Evolutionary conservation across 2,888 invertebrate genomes (phyloP), one percentile per base, ranked within the genome.

Genomic region (Melipona beecheii): DNA sequence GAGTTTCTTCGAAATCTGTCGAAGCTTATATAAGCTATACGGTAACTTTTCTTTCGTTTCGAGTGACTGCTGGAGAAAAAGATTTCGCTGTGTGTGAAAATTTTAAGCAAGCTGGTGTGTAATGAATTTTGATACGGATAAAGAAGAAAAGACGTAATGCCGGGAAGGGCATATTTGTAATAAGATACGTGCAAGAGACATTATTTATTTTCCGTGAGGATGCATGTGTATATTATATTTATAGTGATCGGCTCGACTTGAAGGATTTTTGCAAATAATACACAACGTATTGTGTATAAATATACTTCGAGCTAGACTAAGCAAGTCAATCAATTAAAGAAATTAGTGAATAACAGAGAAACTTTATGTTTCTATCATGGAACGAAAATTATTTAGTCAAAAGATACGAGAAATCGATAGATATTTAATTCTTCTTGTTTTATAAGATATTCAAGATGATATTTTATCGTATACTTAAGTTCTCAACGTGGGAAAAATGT

Each of bases 191-290:
- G 64, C 36, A 60, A 56, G 73, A 77, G 75, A 83, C 54, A 77
- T 78, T 83, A 84, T 84, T 85, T 80, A 84, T 85, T 85, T 83
- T 75, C 52, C 64, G 76, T 77, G 80, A 81, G 77, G 21, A 78
- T 85, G 85, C 73, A 85, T 81, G 66, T 77, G 60, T 85, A 75
- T 75, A 73, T 80, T 58, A 43, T 75, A 68, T 17, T 75, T 73
- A 68, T 76, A 24, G 11, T 71, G 49, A 64, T 75, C 65, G 24
- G 58, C 64, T 71, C n/a, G 21, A 43, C 70, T 36, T 17, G 21
- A 52, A 64, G 31, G 36, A 50, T 27, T 3, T 74, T 66, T 66
- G 36, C 15, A 17, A 69, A 62, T 50, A 62, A 17, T 24, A 15
- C 19, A 50, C 13, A 19, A 50, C 31, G 13, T 0, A 6, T n/a